These are phyloP conservation scores for Pogonophryne albipinna DNA, from an alignment of 2,797 vertebrate species.

Conservation along the genomic window DNA sequence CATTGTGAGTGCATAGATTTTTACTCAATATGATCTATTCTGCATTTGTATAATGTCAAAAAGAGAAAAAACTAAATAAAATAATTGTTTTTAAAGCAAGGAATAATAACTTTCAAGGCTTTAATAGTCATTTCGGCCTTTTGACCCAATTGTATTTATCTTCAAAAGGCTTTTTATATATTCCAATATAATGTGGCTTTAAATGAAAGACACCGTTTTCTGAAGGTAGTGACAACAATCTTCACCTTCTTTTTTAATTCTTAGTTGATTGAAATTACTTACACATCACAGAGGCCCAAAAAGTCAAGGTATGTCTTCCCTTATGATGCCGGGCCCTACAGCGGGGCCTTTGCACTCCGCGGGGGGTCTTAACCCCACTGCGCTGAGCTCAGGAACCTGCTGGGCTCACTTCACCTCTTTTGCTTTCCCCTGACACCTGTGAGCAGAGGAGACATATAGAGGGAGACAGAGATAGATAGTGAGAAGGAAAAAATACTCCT, in stretches of 20 bases:
- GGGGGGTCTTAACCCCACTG: constrained; percentile 29
- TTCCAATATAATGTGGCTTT: neutral
- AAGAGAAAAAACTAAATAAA: constrained; percentile 22
- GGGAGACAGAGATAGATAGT: constrained; percentile 1
- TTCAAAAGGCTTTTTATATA: neutral
- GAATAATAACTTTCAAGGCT: neutral
- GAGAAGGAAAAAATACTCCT: neutral
- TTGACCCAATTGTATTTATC: neutral
- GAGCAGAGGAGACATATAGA: constrained; percentile 25
- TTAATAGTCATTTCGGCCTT: too few species aligned
- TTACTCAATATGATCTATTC: constrained; percentile 35
- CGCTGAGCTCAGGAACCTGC: constrained; percentile 40
- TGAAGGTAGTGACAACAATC: neutral
- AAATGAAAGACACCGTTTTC: neutral
- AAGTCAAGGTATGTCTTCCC: constrained; percentile 11
- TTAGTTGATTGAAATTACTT: neutral
- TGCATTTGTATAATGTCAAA: constrained; percentile 24
- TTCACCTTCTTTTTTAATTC: neutral
- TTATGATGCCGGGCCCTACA: constrained; percentile 1
- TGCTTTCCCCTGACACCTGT: constrained; percentile 47
- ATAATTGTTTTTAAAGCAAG: too few species aligned
- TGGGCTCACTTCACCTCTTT: constrained; percentile 44
- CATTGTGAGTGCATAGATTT: neutral
- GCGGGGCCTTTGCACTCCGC: constrained; percentile 3
- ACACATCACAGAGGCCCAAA: neutral